Evolutionary conservation across 2,797 vertebrate species (phyloP), one percentile per base, ranked within the genome.

Genomic region (Sebastes hopkinsi): DNA sequence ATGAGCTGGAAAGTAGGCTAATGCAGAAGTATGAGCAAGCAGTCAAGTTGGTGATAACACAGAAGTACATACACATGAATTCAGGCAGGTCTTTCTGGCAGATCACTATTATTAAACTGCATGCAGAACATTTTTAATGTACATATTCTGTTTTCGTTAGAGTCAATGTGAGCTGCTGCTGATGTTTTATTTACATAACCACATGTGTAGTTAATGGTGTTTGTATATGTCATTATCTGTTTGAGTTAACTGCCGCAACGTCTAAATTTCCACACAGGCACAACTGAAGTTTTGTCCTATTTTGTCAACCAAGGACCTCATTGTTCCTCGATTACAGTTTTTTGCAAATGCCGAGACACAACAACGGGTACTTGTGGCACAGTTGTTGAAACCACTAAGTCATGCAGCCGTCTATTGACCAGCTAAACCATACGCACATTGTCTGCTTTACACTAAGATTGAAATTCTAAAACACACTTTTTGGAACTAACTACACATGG

Each of bases 1-100:
- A 30, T 14, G 52, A 80, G 69, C 36, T 72, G 69, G 55, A 87
- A 86, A 83, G 55, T 72, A 60, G 67, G 74, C 30, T 79, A 66
- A 55, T 81, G 67, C 16, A 54, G 52, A 23, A 52, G 20, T 25
- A 25, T n/a, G 22, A 62, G 23, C n/a, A 56, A 36, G 36, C 3
- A 27, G 34, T 56, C 12, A 38, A 50, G 54, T 72, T 67, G 10
- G 14, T 23, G 8, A 13, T 30, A 25, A 54, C 27, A 25, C 2
- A 22, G 2, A 30, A 29, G 16, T 1, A 29, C 7, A 23, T 20
- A 13, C 12, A 32, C 3, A n/a, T 34, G n/a, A 52, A 59, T 22
- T 6, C 3, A 42, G n/a, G 20, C 60, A 61, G 22, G 25, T 25
- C 11, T 34, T 32, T 29, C n/a, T 30, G n/a, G 2, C 27, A 27